A percentile compares a stretch with the other conserved stretches of the same genome.
These are phyloP conservation scores for Thymelicus lineola DNA, from an alignment of 2,888 invertebrate species.

Conservation along the genomic window DNA sequence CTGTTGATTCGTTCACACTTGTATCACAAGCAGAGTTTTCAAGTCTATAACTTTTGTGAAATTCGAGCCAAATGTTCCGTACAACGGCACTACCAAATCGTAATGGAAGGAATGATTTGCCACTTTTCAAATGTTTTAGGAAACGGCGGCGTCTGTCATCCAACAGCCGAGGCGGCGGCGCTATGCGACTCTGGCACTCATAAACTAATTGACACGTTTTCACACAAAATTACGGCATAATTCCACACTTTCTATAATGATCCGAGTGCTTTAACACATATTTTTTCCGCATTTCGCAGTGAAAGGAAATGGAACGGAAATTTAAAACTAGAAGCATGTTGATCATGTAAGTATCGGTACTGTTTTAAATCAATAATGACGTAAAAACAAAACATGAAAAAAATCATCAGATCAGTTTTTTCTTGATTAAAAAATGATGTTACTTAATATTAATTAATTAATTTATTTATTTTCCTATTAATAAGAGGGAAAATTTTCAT, in stretches of 20 bases:
- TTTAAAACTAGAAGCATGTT: not conserved
- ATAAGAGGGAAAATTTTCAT: no score
- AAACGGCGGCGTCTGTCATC: constrained; percentile 66
- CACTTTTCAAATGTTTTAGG: constrained; percentile 80
- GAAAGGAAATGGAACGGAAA: constrained; percentile 48
- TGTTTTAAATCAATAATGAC: no score
- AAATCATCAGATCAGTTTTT: no score
- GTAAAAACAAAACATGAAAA: no score
- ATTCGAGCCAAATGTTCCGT: constrained; percentile 57
- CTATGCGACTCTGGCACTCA: constrained; percentile 54
- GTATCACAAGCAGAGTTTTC: no score
- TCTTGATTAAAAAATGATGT: no score
- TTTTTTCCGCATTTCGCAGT: constrained; percentile 45
- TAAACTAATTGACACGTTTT: constrained; percentile 73
- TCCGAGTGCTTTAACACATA: constrained; percentile 51
- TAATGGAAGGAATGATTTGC: constrained; percentile 81
- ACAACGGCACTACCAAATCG: constrained; percentile 54
- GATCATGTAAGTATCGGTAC: no score
- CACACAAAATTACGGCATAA: constrained; percentile 71
- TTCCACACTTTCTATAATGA: constrained; percentile 76
- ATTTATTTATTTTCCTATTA: no score
- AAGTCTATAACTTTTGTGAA: not conserved
- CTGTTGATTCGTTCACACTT: no score
- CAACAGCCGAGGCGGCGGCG: constrained; percentile 50
- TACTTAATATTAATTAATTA: no score